Conservation (phyloP, 2,888 invertebrate genomes). For the Ochlodes sylvanus region DNA sequence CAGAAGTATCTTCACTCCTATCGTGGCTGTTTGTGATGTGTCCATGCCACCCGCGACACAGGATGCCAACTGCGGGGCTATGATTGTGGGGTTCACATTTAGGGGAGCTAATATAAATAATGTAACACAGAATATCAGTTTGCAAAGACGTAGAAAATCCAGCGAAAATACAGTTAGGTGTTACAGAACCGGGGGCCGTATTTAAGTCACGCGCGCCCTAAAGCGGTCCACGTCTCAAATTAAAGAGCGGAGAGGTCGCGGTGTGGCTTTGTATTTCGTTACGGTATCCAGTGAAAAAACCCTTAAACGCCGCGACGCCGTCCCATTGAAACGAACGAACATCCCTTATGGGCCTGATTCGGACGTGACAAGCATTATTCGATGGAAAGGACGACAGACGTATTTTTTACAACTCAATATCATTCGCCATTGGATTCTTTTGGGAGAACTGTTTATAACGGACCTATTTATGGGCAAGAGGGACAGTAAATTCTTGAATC, state of each 20-base stretch:
- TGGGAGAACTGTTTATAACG: slow-evolving; percentile 10
- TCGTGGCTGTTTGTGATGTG: too few relatives aligned
- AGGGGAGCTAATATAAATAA: too few relatives aligned
- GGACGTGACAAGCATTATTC: slow-evolving; percentile 67
- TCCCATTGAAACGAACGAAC: slow-evolving; percentile 67
- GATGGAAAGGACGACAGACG: slow-evolving; percentile 13
- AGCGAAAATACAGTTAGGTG: neutral
- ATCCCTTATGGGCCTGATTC: slow-evolving; percentile 68
- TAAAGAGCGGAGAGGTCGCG: slow-evolving; percentile 64
- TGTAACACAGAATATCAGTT: neutral
- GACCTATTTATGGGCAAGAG: neutral
- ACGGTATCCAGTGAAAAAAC: slow-evolving; percentile 56
- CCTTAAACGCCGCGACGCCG: slow-evolving; percentile 55
- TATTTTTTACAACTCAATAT: slow-evolving; percentile 65
- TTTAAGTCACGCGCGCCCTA: slow-evolving; percentile 57
- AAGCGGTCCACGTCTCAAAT: slow-evolving; percentile 71
- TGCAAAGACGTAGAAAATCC: neutral
- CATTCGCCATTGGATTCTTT: slow-evolving; percentile 42
- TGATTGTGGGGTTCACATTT: too few relatives aligned
- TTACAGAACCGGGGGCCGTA: slow-evolving; percentile 40
- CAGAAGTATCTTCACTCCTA: too few relatives aligned
- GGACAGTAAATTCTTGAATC: neutral
- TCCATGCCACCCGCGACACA: too few relatives aligned
- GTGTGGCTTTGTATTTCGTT: slow-evolving; percentile 59
- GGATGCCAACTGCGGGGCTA: too few relatives aligned